These are phyloP conservation scores for Promerops cafer DNA, from an alignment of 2,113 vertebrate genomes.

Conservation along the genomic window DNA sequence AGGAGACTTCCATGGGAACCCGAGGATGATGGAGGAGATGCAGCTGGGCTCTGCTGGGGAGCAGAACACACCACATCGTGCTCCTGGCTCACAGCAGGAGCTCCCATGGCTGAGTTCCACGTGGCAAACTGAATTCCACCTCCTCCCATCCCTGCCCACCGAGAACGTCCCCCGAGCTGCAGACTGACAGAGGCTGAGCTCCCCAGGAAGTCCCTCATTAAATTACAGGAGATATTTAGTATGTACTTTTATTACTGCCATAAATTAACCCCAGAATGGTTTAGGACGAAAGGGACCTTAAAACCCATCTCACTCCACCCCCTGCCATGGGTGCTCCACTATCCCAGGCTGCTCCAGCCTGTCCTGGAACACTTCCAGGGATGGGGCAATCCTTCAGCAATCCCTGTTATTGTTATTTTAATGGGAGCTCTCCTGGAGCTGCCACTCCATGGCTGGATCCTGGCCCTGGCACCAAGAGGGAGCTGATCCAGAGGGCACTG, in stretches of 20 bases:
- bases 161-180: not conserved
- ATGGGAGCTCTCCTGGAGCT: not conserved
- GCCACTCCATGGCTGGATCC: accelerated
- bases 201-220: not conserved
- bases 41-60: accelerated
- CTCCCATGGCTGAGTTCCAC: accelerated
- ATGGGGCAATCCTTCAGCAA: not conserved
- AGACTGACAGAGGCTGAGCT: not conserved
- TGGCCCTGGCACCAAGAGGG: not conserved
- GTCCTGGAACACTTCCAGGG: not conserved
- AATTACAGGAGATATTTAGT: accelerated
- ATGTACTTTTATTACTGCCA: not conserved
- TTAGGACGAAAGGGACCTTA: not conserved
- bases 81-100: not conserved
- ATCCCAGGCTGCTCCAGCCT: not conserved
- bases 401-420: not conserved
- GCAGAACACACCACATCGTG: accelerated
- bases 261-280: not conserved
- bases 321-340: not conserved
- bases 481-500: not conserved
- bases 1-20: no score
- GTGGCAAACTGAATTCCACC: not conserved
- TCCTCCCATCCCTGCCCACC: accelerated
- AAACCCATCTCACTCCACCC: not conserved
- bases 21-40: accelerated